Base-by-base conservation (phyloP, 1,140 invertebrate genomes). In the Zaprionus ghesquierei region DNA sequence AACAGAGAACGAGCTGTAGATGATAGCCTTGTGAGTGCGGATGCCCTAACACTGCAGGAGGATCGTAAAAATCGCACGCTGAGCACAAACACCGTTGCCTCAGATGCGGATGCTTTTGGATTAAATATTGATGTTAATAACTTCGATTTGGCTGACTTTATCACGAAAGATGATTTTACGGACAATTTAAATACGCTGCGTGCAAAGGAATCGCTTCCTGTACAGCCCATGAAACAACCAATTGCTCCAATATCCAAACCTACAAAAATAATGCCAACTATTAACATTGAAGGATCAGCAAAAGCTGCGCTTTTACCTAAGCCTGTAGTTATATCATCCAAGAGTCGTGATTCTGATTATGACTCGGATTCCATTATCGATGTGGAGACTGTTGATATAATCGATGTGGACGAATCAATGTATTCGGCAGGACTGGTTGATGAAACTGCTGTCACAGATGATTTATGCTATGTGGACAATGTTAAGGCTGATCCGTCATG, bases 141-240 rank as follows among this genome's bases (percentile, higher is more conserved):
- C 55, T 92, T 92, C 64, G 90, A 92, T 76, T 74, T 92, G 58
- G 90, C 90, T 20, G 90, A 91, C 20, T 92, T 91, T 33, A 92
- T 92, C 49, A 92, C 90, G 10, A 90, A 92, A 75, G 90, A 92
- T 70, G 82, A 92, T 61, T 87, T 91, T 59, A 56, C 73, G 8
- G 69, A 77, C 15, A 81, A 75, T n/a, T 18, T 79, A 18, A 79
- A 69, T 38, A 29, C 79, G 1, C 27, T 62, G 23, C 74, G 65
- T 38, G 15, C 49, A 8, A 63, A 70, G 9, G 44, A 85, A 5
- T 3, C 31, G 3, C 6, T 23, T 18, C 31, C 38, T 18, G 20
- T 31, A 1, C 25, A 29, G 44, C 22, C 18, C 44, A 61, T 5
- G 20, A 31, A 44, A 10, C 23, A 15, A 10, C 35, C 20, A 35